These are phyloP conservation scores for Chromoteleia sp. DNA, from an alignment of 2,888 invertebrate species.

Conservation along the genomic window DNA sequence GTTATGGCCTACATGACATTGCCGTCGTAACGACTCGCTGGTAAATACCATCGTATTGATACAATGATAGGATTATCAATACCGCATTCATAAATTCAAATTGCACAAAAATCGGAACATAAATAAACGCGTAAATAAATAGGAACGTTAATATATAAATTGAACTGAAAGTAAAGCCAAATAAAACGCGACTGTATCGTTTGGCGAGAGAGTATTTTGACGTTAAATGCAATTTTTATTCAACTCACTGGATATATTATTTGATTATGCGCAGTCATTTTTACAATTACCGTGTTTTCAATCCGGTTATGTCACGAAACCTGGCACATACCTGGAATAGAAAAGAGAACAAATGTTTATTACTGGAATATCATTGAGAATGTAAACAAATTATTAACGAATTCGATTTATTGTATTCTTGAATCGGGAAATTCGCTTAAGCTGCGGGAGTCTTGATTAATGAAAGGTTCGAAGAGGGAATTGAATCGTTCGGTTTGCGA, in stretches of 20 bases:
- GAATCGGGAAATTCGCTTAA: not conserved
- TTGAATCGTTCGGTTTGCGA: not conserved
- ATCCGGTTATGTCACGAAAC: not conserved
- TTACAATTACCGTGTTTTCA: not conserved
- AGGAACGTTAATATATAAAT: no score
- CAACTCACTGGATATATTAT: no score
- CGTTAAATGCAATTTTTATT: no score
- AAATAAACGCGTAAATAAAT: slow-evolving; percentile 28
- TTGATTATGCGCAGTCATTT: no score
- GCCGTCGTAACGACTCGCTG: slow-evolving; percentile 47
- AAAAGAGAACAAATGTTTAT: not conserved
- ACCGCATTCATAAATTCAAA: slow-evolving; percentile 29
- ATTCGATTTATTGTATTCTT: not conserved
- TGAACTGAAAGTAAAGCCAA: no score
- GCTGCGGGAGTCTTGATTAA: not conserved
- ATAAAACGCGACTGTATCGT: no score
- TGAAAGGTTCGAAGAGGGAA: slow-evolving; percentile 3
- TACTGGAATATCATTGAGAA: not conserved
- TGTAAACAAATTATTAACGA: not conserved
- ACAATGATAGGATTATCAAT: slow-evolving; percentile 39
- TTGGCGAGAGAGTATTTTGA: no score
- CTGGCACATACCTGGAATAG: not conserved
- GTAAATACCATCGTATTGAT: slow-evolving; percentile 39
- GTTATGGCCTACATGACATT: slow-evolving; percentile 29
- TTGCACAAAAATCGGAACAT: slow-evolving; percentile 27